Percentiles rank a stretch among this genome's conserved stretches.
Evolutionary conservation across 2,797 vertebrate species (phyloP).

Genomic region (Scolopax bukidnonensis): DNA sequence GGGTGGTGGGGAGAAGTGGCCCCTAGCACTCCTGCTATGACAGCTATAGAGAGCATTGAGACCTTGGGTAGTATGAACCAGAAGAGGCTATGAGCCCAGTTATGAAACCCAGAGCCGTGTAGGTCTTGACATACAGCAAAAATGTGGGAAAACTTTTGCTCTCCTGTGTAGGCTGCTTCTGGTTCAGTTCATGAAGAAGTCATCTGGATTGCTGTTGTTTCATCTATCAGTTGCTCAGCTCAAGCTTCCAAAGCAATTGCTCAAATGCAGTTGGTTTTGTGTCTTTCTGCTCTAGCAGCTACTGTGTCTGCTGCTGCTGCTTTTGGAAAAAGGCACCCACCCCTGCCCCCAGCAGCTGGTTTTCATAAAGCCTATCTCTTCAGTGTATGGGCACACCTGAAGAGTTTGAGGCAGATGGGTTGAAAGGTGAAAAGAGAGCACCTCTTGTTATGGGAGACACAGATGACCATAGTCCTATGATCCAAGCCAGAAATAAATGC

Average conservation of each 20-base stretch:
- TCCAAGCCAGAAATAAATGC: conserved; percentile 2
- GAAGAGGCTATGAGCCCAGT: not conserved
- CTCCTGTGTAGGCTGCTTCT: not conserved
- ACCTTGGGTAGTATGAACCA: not conserved
- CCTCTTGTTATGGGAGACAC: not conserved
- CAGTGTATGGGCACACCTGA: not conserved
- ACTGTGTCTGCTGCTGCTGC: not conserved
- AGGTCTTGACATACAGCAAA: not conserved
- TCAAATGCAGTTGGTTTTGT: not conserved
- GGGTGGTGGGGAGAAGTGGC: not conserved
- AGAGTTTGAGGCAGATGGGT: not conserved
- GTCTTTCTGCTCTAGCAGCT: not conserved
- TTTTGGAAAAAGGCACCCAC: not conserved
- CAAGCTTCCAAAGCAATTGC: not conserved
- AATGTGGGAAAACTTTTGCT: not conserved
- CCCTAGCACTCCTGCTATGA: not conserved
- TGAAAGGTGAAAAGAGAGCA: not conserved
- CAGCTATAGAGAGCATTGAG: not conserved
- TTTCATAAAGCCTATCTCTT: not conserved
- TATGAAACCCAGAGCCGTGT: not conserved
- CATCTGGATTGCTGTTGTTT: not conserved
- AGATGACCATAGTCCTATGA: not conserved
- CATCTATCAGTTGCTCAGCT: not conserved
- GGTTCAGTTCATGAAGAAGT: not conserved
- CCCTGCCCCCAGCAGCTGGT: not conserved